phyloP scores from a whole-genome alignment of 64 coral and sea anemone species.

The Porites australiensis region DNA sequence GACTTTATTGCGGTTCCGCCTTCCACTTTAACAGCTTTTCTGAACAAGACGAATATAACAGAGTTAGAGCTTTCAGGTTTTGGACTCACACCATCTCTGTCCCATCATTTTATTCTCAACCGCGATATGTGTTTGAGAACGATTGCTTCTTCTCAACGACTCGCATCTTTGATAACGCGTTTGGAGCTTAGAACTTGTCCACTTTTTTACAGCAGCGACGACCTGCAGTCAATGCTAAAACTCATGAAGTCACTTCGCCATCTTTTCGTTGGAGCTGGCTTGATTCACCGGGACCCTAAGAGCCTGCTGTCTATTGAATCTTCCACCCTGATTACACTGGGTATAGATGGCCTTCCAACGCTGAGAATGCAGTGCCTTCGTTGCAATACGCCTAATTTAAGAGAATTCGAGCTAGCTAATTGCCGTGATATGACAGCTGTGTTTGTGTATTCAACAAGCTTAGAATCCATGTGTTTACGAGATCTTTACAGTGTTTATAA shows the following conservation, averaged over 20 bases:
- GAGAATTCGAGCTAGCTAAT: slow-evolving; percentile 21
- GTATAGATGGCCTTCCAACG: slow-evolving; percentile 13
- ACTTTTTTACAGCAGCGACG: slow-evolving; percentile 2
- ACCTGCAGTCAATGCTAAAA: slow-evolving; percentile 7
- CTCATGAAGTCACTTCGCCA: slow-evolving; percentile 26
- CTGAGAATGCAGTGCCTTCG: slow-evolving; percentile 38
- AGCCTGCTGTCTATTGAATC: slow-evolving; percentile 37
- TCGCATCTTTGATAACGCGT: slow-evolving; percentile 17
- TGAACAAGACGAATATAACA: not conserved
- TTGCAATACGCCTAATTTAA: slow-evolving; percentile 13
- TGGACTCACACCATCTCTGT: not conserved
- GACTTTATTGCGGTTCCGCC: slow-evolving; percentile 15
- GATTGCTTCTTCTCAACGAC: slow-evolving; percentile 25
- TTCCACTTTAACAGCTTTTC: slow-evolving; percentile 20
- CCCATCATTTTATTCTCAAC: slow-evolving; percentile 25
- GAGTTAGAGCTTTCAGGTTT: slow-evolving; percentile 10
- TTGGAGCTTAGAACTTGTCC: slow-evolving; percentile 26
- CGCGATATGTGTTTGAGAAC: slow-evolving; percentile 31
- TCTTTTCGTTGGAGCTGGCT: slow-evolving; percentile 30
- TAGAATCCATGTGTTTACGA: slow-evolving; percentile 36
- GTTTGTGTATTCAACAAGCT: slow-evolving; percentile 8
- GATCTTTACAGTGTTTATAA: slow-evolving; percentile 21
- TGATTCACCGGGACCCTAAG: slow-evolving; percentile 39
- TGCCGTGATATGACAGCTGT: not conserved
- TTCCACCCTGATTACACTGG: not conserved